A percentile compares a stretch with the other conserved stretches of the same genome.
phyloP scores from a whole-genome alignment of 30 jellyfish, hydroid and myxozoan genomes.

The Rhopilema esculentum region DNA sequence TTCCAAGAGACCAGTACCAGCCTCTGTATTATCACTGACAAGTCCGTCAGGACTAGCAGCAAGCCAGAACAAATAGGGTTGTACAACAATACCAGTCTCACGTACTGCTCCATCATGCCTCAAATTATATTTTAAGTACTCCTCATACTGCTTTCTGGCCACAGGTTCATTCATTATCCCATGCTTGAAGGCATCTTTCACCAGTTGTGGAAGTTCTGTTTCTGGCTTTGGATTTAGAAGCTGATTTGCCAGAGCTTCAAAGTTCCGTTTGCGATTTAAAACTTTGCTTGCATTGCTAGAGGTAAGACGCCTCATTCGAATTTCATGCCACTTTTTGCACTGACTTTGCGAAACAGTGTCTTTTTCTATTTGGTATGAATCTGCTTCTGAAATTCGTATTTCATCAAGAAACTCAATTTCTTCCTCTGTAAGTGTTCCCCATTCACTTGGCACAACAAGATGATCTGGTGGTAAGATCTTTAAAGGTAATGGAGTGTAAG shows the following conservation, averaged over 20 bases:
- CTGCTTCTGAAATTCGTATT: conserved; percentile 5
- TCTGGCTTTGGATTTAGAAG: not conserved
- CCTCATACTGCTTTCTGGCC: conserved; percentile 36
- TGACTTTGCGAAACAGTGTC: conserved; percentile 36
- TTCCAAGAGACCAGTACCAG: conserved; percentile 31
- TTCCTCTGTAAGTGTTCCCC: conserved; percentile 9
- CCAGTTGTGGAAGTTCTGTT: conserved; percentile 1
- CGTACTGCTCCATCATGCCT: conserved; percentile 12
- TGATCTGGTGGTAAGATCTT: not conserved
- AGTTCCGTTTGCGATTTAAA: conserved; percentile 38
- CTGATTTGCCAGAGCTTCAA: conserved; percentile 30
- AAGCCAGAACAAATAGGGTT: conserved; percentile 59
- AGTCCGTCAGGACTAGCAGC: conserved; percentile 55
- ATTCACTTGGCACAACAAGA: not conserved
- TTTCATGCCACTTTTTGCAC: conserved; percentile 12
- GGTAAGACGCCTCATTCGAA: conserved; percentile 25
- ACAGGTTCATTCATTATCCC: conserved; percentile 33
- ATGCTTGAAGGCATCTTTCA: conserved; percentile 59
- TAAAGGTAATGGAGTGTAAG: conserved; percentile 6
- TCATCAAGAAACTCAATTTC: not conserved
- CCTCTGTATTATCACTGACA: conserved; percentile 10
- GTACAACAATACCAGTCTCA: conserved; percentile 59
- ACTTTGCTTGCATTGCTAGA: conserved; percentile 60
- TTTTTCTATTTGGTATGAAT: conserved; percentile 16
- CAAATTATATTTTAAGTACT: conserved; percentile 16